These are phyloP conservation scores for Acromyrmex heyeri DNA, from an alignment of 1,140 invertebrate species.

Conservation along the genomic window DNA sequence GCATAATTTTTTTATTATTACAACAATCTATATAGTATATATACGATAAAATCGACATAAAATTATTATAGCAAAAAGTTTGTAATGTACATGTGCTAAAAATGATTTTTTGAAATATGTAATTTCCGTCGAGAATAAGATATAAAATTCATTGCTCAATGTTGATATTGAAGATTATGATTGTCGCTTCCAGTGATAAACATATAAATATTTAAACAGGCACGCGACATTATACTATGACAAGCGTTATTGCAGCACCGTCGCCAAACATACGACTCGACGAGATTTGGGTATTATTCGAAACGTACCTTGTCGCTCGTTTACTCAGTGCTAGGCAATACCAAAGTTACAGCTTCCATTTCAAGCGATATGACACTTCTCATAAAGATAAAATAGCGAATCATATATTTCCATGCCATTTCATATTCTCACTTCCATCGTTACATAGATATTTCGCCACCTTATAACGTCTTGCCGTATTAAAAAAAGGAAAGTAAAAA, in stretches of 20 bases:
- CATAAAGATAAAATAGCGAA: conserved; percentile 45
- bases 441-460: conserved; percentile 19
- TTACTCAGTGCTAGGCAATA: conserved; percentile 51
- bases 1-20: background rate
- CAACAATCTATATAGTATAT: background rate
- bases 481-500: background rate
- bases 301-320: conserved; percentile 41
- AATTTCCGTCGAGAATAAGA: background rate
- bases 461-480: conserved; percentile 11
- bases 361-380: conserved; percentile 45
- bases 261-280: conserved; percentile 10
- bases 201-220: conserved; percentile 10
- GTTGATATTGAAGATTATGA: background rate
- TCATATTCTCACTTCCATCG: conserved; percentile 46
- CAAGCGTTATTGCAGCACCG: background rate
- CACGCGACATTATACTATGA: background rate
- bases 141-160: background rate
- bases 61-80: background rate
- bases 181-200: background rate
- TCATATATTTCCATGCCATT: conserved; percentile 51
- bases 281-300: conserved; percentile 44
- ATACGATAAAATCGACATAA: background rate
- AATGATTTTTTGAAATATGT: background rate
- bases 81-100: background rate
- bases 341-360: conserved; percentile 32